phyloP scores from a whole-genome alignment of 2,797 vertebrate species.

The Hoplostethus atlanticus region DNA sequence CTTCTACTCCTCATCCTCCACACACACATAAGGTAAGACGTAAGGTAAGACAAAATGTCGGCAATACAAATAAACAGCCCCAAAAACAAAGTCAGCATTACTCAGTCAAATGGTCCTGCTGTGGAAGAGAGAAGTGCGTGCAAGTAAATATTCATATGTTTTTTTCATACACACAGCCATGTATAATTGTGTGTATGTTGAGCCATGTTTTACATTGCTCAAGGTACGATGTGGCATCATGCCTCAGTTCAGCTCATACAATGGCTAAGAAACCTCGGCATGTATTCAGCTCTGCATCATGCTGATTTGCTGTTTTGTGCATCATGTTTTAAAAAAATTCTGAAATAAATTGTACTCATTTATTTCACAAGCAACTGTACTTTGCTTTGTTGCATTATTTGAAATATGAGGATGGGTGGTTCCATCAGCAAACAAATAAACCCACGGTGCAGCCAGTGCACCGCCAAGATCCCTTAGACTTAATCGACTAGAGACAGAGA shows the following conservation, averaged over 20 bases:
- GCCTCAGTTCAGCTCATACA: conserved; percentile 40
- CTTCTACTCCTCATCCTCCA: conserved; percentile 10
- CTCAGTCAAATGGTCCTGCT: background rate
- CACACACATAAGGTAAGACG: conserved; percentile 1
- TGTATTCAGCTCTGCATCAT: conserved; percentile 16
- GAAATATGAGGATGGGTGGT: conserved; percentile 18
- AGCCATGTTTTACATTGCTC: conserved; percentile 22
- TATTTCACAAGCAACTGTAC: conserved; percentile 45
- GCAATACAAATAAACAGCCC: conserved; percentile 19
- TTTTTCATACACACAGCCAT: conserved; percentile 20
- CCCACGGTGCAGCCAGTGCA: conserved; percentile 11
- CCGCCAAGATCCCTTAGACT: conserved; percentile 9
- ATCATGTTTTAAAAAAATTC: conserved; percentile 2
- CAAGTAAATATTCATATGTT: conserved; percentile 9
- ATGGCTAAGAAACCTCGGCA: background rate
- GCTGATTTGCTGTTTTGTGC: background rate
- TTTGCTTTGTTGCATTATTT: conserved; percentile 36
- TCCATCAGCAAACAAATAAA: conserved; percentile 38
- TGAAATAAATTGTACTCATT: conserved; percentile 40
- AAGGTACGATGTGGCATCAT: conserved; percentile 27
- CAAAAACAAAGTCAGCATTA: conserved; percentile 19
- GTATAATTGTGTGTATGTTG: too few relatives aligned
- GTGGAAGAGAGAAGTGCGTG: background rate
- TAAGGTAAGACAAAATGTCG: conserved; percentile 8
- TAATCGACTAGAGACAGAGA: conserved; percentile 21